Evolutionary conservation across 2,888 invertebrate species (phyloP), one percentile per base, ranked within the genome.

Genomic region (Toxonevra muliebris): DNA sequence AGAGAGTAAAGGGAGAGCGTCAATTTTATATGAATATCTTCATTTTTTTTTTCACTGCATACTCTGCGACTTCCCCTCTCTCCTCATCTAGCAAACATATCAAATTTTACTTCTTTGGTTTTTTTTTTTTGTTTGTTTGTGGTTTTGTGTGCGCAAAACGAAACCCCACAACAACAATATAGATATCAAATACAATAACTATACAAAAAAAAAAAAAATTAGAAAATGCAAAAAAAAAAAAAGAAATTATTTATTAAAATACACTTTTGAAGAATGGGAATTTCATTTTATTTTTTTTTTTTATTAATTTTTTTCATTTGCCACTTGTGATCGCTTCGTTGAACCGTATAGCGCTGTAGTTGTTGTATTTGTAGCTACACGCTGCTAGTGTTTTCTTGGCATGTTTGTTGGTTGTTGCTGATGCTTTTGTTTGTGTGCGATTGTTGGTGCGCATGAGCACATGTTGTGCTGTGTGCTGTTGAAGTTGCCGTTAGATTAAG

Each of bases 131-230:
- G 7, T 30, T 4, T 30, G 2, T 30, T 30, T 30, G 30, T 30
- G 30, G 30, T 30, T 30, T 30, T 30, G 30, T 30, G 30, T 30
- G 30, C 30, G 58, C 58, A 52, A 58, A 57, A 41, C 42, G 65
- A 65, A 58, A 65, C 65, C 63, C 60, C 30, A 57, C 66, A 68
- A 68, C 43, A 55, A 48, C 17, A 40, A 30, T 30, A 30, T 30
- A 30, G 30, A 30, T 30, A 30, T 30, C 30, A 30, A 30, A 30
- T 30, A 30, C 2, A 30, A 30, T 30, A 30, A 30, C 7, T 4
- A 30, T 30, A 30, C 30, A 30, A 30, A 7, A 30, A 30, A 30
- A 30, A 30, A 30, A 30, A 4, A 30, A 30, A 30, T 30, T 30
- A 30, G 30, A 30, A 30, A 30, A 30, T 30, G 30, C 30, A 30